Conservation (phyloP, 2,113 vertebrate genomes). For the Poeciliopsis occidentalis region DNA sequence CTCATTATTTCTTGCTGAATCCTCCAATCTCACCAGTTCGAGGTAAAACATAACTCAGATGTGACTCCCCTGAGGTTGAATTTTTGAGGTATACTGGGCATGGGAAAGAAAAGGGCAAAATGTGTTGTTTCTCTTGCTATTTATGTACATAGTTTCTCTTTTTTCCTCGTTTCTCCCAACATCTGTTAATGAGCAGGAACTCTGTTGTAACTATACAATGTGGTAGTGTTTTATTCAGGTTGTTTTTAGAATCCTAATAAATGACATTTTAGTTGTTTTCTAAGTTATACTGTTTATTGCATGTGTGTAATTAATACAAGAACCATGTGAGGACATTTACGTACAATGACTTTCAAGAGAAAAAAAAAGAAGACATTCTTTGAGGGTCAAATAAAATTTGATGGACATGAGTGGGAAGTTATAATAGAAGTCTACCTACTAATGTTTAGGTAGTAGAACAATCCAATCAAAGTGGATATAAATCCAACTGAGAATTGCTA, state of each 20-base stretch:
- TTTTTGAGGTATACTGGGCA: slow-evolving; percentile 34
- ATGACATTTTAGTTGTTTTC: neutral
- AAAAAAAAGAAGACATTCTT: neutral
- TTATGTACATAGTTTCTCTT: slow-evolving; percentile 43
- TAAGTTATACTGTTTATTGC: neutral
- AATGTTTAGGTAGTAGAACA: too few relatives aligned
- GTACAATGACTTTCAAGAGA: neutral
- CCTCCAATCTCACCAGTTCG: slow-evolving; percentile 72
- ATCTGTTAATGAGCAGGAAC: slow-evolving; percentile 37
- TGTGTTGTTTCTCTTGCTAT: slow-evolving; percentile 36
- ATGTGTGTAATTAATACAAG: neutral
- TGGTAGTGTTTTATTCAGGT: slow-evolving; percentile 20
- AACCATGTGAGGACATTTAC: neutral
- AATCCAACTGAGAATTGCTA: too few relatives aligned
- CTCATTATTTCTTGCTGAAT: slow-evolving; percentile 77
- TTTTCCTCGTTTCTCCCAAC: slow-evolving; percentile 14
- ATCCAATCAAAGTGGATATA: too few relatives aligned
- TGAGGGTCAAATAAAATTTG: neutral
- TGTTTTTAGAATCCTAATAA: neutral
- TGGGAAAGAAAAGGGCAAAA: slow-evolving; percentile 26
- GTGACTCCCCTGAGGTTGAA: slow-evolving; percentile 62
- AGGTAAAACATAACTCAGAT: slow-evolving; percentile 49
- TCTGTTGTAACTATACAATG: slow-evolving; percentile 8
- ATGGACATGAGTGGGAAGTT: neutral
- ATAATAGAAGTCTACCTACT: too few relatives aligned